A percentile compares a stretch with the other conserved stretches of the same genome.
phyloP scores from a whole-genome alignment of 2,888 invertebrate genomes.

The Geophilus truncorum region DNA sequence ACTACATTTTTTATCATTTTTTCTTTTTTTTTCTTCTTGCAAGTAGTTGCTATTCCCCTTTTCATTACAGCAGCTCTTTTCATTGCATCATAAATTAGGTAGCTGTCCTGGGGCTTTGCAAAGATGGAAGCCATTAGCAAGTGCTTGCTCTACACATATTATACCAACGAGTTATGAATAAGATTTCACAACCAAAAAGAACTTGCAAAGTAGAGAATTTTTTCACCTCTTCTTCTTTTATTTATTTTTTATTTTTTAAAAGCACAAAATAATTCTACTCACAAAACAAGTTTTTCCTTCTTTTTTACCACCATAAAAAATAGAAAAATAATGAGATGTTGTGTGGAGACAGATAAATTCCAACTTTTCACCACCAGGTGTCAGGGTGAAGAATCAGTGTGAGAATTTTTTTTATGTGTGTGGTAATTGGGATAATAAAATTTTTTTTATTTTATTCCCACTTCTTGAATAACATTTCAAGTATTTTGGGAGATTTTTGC shows the following conservation, averaged over 20 bases:
- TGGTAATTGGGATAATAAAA: not conserved
- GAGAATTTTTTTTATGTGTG: not conserved
- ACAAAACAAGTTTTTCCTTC: not conserved
- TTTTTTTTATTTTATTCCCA: not conserved
- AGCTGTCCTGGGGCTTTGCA: constrained; percentile 14
- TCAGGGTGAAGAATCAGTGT: not conserved
- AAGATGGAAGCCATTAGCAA: constrained; percentile 16
- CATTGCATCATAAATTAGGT: constrained; percentile 11
- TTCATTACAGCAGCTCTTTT: constrained; percentile 17
- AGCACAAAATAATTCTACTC: not conserved
- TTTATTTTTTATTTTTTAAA: not conserved
- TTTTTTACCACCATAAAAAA: too few species aligned
- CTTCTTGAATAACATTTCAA: too few species aligned
- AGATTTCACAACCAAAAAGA: constrained; percentile 1
- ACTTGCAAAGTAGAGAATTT: not conserved
- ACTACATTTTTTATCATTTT: not conserved
- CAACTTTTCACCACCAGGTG: constrained; percentile 2
- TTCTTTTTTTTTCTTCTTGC: not conserved
- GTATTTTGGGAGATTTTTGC: too few species aligned
- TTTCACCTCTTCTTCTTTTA: not conserved
- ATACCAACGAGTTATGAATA: constrained; percentile 17
- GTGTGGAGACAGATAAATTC: not conserved
- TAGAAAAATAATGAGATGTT: not conserved
- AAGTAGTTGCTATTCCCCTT: not conserved
- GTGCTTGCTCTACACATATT: constrained; percentile 11